A percentile compares a stretch with the other conserved stretches of the same genome.
Conservation (phyloP, 2,888 invertebrate genomes). For the Phortica okadai region DNA sequence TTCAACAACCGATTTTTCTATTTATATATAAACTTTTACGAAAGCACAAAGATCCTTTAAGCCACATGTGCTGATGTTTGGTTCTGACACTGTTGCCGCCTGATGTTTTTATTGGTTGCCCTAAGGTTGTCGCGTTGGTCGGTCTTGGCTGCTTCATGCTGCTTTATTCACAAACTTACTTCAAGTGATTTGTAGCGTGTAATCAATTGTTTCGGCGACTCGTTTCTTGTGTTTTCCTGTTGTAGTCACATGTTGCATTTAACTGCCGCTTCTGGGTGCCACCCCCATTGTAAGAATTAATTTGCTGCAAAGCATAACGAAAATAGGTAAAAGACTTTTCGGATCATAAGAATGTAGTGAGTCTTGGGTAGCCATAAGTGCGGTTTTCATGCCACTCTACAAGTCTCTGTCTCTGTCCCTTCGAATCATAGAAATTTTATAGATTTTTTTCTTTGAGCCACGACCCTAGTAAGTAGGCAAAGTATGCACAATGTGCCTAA, state of each 20-base stretch:
- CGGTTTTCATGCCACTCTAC: neutral
- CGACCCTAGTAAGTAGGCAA: neutral
- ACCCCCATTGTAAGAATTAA: slow-evolving; percentile 40
- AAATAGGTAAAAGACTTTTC: neutral
- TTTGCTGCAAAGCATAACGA: slow-evolving; percentile 3
- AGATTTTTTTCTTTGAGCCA: neutral
- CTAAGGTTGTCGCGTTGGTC: slow-evolving; percentile 12
- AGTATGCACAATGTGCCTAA: neutral
- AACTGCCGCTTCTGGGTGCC: slow-evolving; percentile 36
- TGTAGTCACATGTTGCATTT: slow-evolving; percentile 27
- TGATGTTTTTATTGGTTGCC: slow-evolving; percentile 5
- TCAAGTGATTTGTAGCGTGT: slow-evolving; percentile 42
- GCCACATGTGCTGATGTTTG: slow-evolving; percentile 1
- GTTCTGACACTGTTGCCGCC: slow-evolving; percentile 4
- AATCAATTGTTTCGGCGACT: slow-evolving; percentile 34
- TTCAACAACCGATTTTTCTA: slow-evolving; percentile 47
- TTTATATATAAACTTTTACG: slow-evolving; percentile 37
- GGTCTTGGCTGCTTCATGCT: slow-evolving; percentile 5
- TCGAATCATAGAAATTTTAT: neutral
- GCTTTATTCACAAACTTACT: slow-evolving; percentile 21
- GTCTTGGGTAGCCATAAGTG: no score
- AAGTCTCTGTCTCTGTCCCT: neutral
- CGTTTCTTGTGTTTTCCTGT: slow-evolving; percentile 6
- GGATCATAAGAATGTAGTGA: neutral
- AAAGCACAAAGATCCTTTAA: slow-evolving; percentile 26